Conservation (phyloP, 2,888 invertebrate species). For the Ennomos fuscantarius region DNA sequence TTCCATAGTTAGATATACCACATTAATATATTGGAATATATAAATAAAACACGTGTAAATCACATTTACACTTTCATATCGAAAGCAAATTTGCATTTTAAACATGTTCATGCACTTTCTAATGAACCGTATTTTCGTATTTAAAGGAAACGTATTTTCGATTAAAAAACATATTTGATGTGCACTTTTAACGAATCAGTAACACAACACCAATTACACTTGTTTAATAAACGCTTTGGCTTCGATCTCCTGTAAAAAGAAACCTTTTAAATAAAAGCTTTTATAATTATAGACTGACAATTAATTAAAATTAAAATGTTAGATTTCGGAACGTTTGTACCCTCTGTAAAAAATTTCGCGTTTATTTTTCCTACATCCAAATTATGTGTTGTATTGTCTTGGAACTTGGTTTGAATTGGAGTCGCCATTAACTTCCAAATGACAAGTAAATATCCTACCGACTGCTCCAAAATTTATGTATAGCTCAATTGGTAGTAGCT, state of each 20-base stretch:
- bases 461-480: background rate
- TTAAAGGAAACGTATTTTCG: too few relatives aligned
- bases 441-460: conserved; percentile 3
- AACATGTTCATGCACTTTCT: too few relatives aligned
- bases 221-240: conserved; percentile 34
- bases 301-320: conserved; percentile 4
- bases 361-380: conserved; percentile 11
- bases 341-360: conserved; percentile 3
- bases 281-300: conserved; percentile 4
- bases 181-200: background rate
- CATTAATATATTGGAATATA: too few relatives aligned
- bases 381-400: conserved; percentile 25
- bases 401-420: conserved; percentile 13
- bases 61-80: too few relatives aligned
- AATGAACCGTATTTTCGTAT: too few relatives aligned
- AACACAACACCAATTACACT: conserved; percentile 14
- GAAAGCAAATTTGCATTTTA: too few relatives aligned
- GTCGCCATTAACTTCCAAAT: conserved; percentile 12
- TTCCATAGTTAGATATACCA: too few relatives aligned
- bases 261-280: conserved; percentile 2
- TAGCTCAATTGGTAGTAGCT: too few relatives aligned
- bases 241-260: conserved; percentile 17
- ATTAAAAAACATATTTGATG: background rate
- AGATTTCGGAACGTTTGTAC: conserved; percentile 13
- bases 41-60: too few relatives aligned